Conservation (phyloP, 2,888 invertebrate genomes). For the Xylocampa areola region DNA sequence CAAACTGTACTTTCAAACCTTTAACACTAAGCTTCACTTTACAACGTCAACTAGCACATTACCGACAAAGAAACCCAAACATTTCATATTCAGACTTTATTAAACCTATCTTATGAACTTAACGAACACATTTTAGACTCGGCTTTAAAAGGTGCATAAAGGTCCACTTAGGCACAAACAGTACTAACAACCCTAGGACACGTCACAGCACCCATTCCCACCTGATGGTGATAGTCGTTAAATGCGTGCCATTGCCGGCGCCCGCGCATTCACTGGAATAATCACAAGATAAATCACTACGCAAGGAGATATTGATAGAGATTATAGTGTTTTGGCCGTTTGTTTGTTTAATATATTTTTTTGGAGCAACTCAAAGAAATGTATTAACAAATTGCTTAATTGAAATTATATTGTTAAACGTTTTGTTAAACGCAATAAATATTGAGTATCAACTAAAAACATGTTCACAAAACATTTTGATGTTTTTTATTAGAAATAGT, state of each 20-base stretch:
- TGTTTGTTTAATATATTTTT: too few species aligned
- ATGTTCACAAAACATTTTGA: too few species aligned
- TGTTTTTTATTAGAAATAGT: too few species aligned
- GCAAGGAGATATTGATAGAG: constrained; percentile 37
- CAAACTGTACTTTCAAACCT: too few species aligned
- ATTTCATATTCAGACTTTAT: constrained; percentile 28
- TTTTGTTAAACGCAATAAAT: too few species aligned
- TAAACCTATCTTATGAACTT: constrained; percentile 29
- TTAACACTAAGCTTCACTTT: neutral
- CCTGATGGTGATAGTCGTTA: constrained; percentile 69
- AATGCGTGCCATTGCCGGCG: constrained; percentile 63
- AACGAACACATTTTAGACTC: constrained; percentile 51
- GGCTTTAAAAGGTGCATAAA: constrained; percentile 65
- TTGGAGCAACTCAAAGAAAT: too few species aligned
- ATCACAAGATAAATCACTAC: constrained; percentile 57
- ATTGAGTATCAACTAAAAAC: too few species aligned
- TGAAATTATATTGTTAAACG: too few species aligned
- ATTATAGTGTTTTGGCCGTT: constrained; percentile 20
- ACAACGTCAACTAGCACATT: neutral
- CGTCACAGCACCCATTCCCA: constrained; percentile 65
- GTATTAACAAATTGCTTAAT: too few species aligned
- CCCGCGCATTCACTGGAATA: constrained; percentile 55
- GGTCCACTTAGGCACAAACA: constrained; percentile 68
- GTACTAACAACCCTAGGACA: constrained; percentile 69
- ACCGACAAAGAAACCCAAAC: constrained; percentile 13